Conservation (phyloP, 2,113 vertebrate species). For the Paratilapia polleni region DNA sequence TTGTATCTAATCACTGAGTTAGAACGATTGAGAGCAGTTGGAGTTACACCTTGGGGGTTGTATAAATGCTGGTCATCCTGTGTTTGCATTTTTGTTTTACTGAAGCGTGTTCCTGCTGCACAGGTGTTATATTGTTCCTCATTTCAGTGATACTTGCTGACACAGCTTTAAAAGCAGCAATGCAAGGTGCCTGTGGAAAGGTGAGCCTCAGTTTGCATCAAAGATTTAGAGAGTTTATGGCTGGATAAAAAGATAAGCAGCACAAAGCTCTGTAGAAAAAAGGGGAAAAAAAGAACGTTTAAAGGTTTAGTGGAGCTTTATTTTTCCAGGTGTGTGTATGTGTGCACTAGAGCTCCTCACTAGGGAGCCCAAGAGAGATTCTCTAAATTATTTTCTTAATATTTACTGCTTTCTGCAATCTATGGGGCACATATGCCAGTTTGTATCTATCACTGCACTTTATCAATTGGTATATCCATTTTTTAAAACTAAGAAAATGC, state of each 20-base stretch:
- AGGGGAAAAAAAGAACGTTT: constrained; percentile 14
- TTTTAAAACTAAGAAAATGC: constrained; percentile 32
- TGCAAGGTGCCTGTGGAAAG: background rate
- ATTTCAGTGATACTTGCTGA: constrained; percentile 34
- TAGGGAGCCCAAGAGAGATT: background rate
- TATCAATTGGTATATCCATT: constrained; percentile 11
- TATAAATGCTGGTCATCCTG: background rate
- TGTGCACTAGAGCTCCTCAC: background rate
- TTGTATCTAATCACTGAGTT: background rate
- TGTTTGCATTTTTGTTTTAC: background rate
- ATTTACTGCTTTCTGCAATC: constrained; percentile 19
- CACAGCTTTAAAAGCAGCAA: constrained; percentile 23
- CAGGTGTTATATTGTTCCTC: background rate
- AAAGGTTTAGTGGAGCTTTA: constrained; percentile 54
- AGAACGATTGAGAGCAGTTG: background rate
- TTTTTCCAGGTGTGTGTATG: constrained; percentile 10
- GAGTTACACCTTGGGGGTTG: background rate
- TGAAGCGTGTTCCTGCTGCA: background rate
- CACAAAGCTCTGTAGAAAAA: constrained; percentile 37
- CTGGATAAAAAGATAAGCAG: constrained; percentile 54
- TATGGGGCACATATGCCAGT: constrained; percentile 6
- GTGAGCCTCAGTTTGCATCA: constrained; percentile 34
- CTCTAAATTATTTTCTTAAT: constrained; percentile 17
- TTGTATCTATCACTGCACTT: constrained; percentile 25
- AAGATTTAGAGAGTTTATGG: constrained; percentile 45